Evolutionary conservation across 2,797 vertebrate species (phyloP).

Genomic region (Chanos chanos): DNA sequence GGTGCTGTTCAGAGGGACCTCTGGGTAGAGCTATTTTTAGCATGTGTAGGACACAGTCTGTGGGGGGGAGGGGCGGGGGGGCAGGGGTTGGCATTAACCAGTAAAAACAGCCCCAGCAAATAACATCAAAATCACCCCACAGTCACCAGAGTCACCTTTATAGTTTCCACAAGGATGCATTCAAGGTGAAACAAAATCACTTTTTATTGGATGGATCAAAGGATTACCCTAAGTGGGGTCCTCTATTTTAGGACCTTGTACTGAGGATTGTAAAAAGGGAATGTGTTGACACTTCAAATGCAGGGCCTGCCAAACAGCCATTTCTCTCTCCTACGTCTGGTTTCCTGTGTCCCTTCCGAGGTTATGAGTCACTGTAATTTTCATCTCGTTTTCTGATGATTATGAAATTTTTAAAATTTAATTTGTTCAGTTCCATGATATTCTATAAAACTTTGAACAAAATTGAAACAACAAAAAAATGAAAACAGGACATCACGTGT

Average conservation of each 20-base stretch:
- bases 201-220: constrained; percentile 62
- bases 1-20: constrained; percentile 44
- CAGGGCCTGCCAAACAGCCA: constrained; percentile 12
- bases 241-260: constrained; percentile 60
- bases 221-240: constrained; percentile 44
- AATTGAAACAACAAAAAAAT: no score
- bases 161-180: constrained; percentile 53
- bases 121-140: constrained; percentile 53
- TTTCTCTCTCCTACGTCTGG: constrained; percentile 16
- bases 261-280: constrained; percentile 52
- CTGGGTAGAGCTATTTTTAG: constrained; percentile 62
- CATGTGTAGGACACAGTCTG: constrained; percentile 49
- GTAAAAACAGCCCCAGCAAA: no score
- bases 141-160: constrained; percentile 41
- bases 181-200: constrained; percentile 63
- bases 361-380: constrained; percentile 15
- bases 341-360: background rate
- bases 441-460: background rate
- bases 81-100: constrained; percentile 61
- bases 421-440: background rate
- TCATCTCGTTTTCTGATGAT: constrained; percentile 16
- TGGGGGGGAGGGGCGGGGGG: constrained; percentile 37
- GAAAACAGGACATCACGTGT: no score
- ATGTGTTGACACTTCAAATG: constrained; percentile 54
- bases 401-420: background rate